Conservation (phyloP, 2,113 vertebrate genomes). For the Pristiophorus japonicus region DNA sequence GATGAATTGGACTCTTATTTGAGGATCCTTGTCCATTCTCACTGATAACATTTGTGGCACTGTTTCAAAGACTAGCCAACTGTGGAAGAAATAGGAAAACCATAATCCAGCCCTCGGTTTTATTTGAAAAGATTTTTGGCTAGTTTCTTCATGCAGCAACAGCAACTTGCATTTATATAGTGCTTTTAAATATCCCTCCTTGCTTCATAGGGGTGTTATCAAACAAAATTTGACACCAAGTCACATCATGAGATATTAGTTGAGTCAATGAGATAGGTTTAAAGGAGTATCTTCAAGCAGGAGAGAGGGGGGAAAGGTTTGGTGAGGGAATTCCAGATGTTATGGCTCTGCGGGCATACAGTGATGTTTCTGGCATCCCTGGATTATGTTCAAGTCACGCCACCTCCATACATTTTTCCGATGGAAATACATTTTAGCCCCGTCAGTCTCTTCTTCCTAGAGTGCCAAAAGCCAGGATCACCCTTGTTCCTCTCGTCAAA, state of each 20-base stretch:
- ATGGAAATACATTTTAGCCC: not conserved
- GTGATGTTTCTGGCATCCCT: not conserved
- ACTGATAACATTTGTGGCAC: not conserved
- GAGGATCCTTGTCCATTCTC: not conserved
- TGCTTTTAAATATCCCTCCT: not conserved
- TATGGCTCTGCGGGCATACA: not conserved
- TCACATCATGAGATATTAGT: not conserved
- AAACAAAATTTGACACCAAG: not conserved
- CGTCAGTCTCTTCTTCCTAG: not conserved
- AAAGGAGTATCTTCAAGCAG: not conserved
- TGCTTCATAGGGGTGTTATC: not conserved
- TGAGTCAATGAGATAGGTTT: not conserved
- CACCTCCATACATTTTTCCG: not conserved
- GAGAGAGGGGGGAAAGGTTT: not conserved
- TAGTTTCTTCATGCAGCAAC: not conserved
- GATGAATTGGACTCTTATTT: not conserved
- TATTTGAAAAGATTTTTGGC: not conserved
- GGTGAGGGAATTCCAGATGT: not conserved
- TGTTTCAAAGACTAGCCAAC: not conserved
- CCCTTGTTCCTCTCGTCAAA: not conserved
- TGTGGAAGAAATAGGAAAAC: not conserved
- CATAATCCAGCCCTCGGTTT: not conserved
- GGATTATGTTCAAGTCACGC: not conserved
- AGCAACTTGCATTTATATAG: not conserved
- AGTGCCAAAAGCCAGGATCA: not conserved